Evolutionary conservation across 2,113 vertebrate species (phyloP).

Genomic region (Oncorhynchus gorbuscha): DNA sequence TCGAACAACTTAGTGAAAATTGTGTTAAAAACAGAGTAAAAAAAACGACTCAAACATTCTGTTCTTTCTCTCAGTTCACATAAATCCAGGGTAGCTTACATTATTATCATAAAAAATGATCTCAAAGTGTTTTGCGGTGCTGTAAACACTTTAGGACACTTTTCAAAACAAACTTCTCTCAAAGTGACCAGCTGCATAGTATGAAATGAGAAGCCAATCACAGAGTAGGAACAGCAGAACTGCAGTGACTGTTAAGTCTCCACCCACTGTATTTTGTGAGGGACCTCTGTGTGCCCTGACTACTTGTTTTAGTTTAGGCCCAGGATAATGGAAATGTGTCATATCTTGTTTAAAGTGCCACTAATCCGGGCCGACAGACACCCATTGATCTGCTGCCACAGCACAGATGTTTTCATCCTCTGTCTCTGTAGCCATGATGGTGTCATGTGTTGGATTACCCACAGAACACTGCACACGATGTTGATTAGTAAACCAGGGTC

Average conservation of each 20-base stretch:
- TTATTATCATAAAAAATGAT: slow-evolving; percentile 20
- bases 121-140: slow-evolving; percentile 23
- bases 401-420: slow-evolving; percentile 67
- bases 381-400: slow-evolving; percentile 71
- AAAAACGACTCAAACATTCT: background rate
- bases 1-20: slow-evolving; percentile 12
- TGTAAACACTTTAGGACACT: slow-evolving; percentile 28
- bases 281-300: slow-evolving; percentile 27
- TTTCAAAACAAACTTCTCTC: slow-evolving; percentile 20
- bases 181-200: slow-evolving; percentile 8
- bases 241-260: slow-evolving; percentile 10
- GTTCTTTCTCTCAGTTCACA: background rate
- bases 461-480: slow-evolving; percentile 41
- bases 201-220: background rate
- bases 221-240: slow-evolving; percentile 20
- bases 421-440: slow-evolving; percentile 54
- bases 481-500: slow-evolving; percentile 53
- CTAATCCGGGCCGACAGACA: slow-evolving; percentile 69
- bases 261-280: slow-evolving; percentile 38
- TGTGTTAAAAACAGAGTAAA: slow-evolving; percentile 28
- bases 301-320: slow-evolving; percentile 52
- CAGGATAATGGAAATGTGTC: slow-evolving; percentile 72
- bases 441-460: slow-evolving; percentile 67
- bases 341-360: slow-evolving; percentile 71
- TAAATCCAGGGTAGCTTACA: slow-evolving; percentile 29